Evolutionary conservation across 2,888 invertebrate genomes (phyloP), one percentile per base, ranked within the genome.

Genomic region (Odontocerum albicorne): DNA sequence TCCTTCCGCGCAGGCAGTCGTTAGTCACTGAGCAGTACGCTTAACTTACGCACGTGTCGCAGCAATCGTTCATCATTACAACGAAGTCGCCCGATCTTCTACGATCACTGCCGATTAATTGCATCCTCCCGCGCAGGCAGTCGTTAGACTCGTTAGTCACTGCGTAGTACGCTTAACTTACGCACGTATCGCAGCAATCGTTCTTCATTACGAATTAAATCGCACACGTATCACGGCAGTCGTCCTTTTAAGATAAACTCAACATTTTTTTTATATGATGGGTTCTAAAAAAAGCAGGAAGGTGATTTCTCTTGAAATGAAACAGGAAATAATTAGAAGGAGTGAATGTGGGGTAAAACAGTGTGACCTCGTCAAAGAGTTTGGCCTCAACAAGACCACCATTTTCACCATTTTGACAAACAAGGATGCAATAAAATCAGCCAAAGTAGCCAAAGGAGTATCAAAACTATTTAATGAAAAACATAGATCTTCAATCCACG

Each of bases 401-500:
- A 53, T 53, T 42, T 53, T 49, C 53, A 53, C 46, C 46, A 53
- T 53, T 53, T 53, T 53, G 53, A 38, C 53, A 35, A 53, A 53
- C 16, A 53, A 53, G 53, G 53, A 53, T 47, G 47, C 36, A 33
- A 51, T 51, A 13, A 51, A 51, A 43, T 56, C 45, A 55, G 55
- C 49, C 45, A n/a, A n/a, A n/a, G n/a, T n/a, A n/a, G n/a, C n/a
- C n/a, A 38, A 45, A 33, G 44, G 44, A 36, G 52, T 46, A 46
- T 46, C 56, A 53, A 53, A 39, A 46, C 46, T 56, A 39, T 53
- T 45, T 38, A 17, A 52, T 51, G 50, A 55, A 53, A 54, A 56
- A 40, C 46, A 56, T 53, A 56, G 56, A 19, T 56, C 46, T 51
- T 53, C 32, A 56, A 51, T 56, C 51, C 52, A 53, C 45, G 56